Evolutionary conservation across 2,888 invertebrate genomes (phyloP), one percentile per base, ranked within the genome.

Genomic region (Stenodera caucasica): DNA sequence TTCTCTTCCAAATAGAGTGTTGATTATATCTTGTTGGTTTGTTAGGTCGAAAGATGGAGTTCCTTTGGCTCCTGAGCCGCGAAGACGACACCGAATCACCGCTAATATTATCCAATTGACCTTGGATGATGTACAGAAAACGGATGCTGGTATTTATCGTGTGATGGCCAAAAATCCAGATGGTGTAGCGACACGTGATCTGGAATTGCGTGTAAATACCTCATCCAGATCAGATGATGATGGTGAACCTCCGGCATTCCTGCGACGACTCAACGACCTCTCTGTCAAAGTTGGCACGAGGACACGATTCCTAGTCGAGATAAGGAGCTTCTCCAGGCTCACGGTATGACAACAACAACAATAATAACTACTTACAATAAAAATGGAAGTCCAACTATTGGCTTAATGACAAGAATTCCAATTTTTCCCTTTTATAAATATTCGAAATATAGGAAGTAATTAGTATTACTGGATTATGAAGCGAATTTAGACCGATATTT

Each of bases 201-300:
- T 85, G 65, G 84, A 85, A 72, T 80, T 86, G 56, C 79, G 83
- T 60, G 84, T 88, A 51, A 86, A 85, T 64, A 86, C 85, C 75
- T 33, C 55, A 23, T 33, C 29, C 9, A 62, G 64, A 35, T 66
- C 71, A 18, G 66, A 60, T 50, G 67, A 65, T 21, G 88, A 88
- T 54, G 90, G 90, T 63, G 88, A 89, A 79, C 90, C 90, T 9
- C 96, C 96, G 23, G 84, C 88, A 67, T 95, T 96, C 82, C 83
- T 94, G 64, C 86, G 95, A 63, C 85, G 93, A 65, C 86, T 96
- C 55, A 90, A 89, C 75, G 94, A 96, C 81, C 86, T 94, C 56
- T 89, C 91, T 12, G 94, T 93, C 62, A 94, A 95, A 83, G 94
- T 96, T 75, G 95, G 95, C 75, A 92, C 93, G 49, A 84, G 94